phyloP scores from a whole-genome alignment of 1,140 invertebrate genomes.

The Stenopsyche tienmushanensis region DNA sequence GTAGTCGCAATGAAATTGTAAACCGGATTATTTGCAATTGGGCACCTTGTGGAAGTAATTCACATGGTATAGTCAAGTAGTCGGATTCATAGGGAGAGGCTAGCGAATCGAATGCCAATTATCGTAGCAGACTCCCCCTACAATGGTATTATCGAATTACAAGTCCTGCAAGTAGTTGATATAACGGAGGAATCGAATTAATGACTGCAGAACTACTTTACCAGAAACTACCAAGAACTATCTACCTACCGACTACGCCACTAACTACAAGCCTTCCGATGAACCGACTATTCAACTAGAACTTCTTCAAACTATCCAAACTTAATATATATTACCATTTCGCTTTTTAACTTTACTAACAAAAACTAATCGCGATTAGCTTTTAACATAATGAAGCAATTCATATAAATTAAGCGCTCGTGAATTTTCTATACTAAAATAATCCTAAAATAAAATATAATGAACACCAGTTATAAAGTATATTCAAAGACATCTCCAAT shows the following conservation, averaged over 20 bases:
- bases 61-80: neutral
- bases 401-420: too few species aligned
- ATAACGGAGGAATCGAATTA: slow-evolving; percentile 34
- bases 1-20: too few species aligned
- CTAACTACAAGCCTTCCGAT: neutral
- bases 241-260: neutral
- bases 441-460: too few species aligned
- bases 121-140: slow-evolving; percentile 25
- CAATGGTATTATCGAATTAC: slow-evolving; percentile 35
- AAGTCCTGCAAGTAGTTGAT: slow-evolving; percentile 33
- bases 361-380: too few species aligned
- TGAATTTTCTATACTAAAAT: too few species aligned
- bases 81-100: neutral
- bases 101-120: slow-evolving; percentile 33
- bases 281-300: neutral
- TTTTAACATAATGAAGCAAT: too few species aligned
- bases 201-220: slow-evolving; percentile 27
- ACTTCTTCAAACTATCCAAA: neutral
- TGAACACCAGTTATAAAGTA: too few species aligned
- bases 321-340: neutral
- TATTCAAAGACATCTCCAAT: too few species aligned
- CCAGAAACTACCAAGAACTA: slow-evolving; percentile 15
- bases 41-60: too few species aligned
- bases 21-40: too few species aligned
- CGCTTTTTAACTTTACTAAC: too few species aligned